Evolutionary conservation across 2,888 invertebrate species (phyloP).

Genomic region (Petrolisthes cinctipes): DNA sequence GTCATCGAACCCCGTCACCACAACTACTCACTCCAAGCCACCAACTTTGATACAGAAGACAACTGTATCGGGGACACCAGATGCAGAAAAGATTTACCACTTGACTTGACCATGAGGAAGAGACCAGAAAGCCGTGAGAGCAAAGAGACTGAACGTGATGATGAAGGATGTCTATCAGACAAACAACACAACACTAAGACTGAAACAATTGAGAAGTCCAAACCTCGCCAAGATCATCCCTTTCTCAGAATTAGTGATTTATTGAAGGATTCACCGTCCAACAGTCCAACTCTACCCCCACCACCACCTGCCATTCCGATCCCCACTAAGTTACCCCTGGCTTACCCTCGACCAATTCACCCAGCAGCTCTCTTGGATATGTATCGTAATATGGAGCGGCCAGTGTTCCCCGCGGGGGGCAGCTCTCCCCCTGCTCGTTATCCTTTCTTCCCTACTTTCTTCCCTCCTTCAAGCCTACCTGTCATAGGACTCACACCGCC

Average conservation of each 20-base stretch:
- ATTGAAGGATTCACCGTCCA: conserved; percentile 43
- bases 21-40: background rate
- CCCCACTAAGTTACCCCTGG: conserved; percentile 33
- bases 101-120: conserved; percentile 49
- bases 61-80: background rate
- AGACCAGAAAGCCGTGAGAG: conserved; percentile 26
- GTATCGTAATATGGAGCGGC: conserved; percentile 48
- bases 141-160: background rate
- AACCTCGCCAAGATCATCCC: conserved; percentile 41
- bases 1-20: conserved; percentile 37
- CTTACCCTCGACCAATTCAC: conserved; percentile 60
- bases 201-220: conserved; percentile 14
- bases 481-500: conserved; percentile 36
- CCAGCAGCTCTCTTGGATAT: conserved; percentile 52
- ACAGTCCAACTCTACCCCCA: conserved; percentile 11
- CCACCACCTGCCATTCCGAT: conserved; percentile 5
- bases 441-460: conserved; percentile 57
- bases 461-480: conserved; percentile 46
- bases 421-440: conserved; percentile 45
- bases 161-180: background rate
- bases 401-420: conserved; percentile 43
- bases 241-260: conserved; percentile 61
- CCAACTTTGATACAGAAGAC: background rate
- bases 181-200: conserved; percentile 19
- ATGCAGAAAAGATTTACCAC: conserved; percentile 37